These are phyloP conservation scores for Rhagologus leucostigma DNA, from an alignment of 2,113 vertebrate genomes.

Conservation along the genomic window DNA sequence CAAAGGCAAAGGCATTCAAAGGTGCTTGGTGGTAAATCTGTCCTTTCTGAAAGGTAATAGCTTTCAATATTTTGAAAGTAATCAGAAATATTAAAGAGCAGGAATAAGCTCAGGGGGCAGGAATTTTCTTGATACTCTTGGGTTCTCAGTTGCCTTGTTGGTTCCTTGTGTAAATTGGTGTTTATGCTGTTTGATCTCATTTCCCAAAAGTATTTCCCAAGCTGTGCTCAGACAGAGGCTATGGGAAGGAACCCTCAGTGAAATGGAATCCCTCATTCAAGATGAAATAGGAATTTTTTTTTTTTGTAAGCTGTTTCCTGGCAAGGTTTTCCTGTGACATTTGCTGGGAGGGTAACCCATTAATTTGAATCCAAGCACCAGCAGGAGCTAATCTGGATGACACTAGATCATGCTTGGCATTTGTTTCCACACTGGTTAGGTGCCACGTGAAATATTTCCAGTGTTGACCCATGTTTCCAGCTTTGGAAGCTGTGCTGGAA, in stretches of 20 bases:
- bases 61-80: background rate
- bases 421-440: conserved; percentile 33
- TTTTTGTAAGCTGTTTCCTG: conserved; percentile 17
- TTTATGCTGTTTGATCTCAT: background rate
- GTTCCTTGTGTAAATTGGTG: background rate
- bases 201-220: conserved; percentile 50
- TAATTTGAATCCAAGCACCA: conserved; percentile 49
- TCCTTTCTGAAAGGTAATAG: background rate
- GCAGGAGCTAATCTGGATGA: conserved; percentile 54
- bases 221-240: background rate
- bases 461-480: conserved; percentile 44
- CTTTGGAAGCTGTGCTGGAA: conserved; percentile 44
- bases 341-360: conserved; percentile 45
- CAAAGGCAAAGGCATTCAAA: background rate
- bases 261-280: conserved; percentile 28
- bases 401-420: conserved; percentile 47
- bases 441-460: conserved; percentile 60
- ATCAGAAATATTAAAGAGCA: background rate
- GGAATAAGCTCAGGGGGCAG: background rate
- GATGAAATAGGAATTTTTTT: background rate
- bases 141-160: background rate
- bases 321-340: conserved; percentile 38
- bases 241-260: conserved; percentile 20
- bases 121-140: background rate
- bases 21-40: background rate